Conservation (phyloP, 2,888 invertebrate genomes). For the Idaea dimidiata region DNA sequence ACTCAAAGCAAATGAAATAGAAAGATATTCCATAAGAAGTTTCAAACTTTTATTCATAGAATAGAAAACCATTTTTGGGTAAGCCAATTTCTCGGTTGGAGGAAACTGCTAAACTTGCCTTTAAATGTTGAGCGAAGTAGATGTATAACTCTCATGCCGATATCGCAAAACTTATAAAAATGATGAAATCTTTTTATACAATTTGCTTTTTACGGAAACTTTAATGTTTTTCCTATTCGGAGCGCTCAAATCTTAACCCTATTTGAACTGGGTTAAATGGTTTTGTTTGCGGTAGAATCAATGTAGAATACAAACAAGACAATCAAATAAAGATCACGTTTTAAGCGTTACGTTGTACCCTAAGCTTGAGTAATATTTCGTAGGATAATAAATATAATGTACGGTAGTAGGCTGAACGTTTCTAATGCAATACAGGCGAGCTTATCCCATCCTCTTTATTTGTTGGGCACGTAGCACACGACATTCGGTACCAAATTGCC, state of each 20-base stretch:
- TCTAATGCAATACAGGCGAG: slow-evolving; percentile 38
- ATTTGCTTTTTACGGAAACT: background rate
- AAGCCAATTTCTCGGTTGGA: slow-evolving; percentile 25
- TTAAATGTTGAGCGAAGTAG: slow-evolving; percentile 21
- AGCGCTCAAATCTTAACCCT: background rate
- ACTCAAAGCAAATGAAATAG: slow-evolving; percentile 23
- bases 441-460: slow-evolving; percentile 74
- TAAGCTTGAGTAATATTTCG: slow-evolving; percentile 6
- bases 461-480: slow-evolving; percentile 74
- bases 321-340: background rate
- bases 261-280: background rate
- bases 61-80: slow-evolving; percentile 24
- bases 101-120: slow-evolving; percentile 16
- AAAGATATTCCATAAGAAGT: slow-evolving; percentile 23
- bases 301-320: background rate
- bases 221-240: background rate
- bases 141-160: slow-evolving; percentile 18
- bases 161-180: slow-evolving; percentile 21
- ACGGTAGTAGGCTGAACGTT: slow-evolving; percentile 19
- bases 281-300: background rate
- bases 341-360: slow-evolving; percentile 1
- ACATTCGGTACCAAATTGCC: slow-evolving; percentile 80
- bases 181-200: slow-evolving; percentile 10
- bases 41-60: slow-evolving; percentile 22
- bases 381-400: slow-evolving; percentile 16